Evolutionary conservation across 92 coral and sea anemone genomes (phyloP), one percentile per base, ranked within the genome.

Genomic region (Epizoanthus stellaris): DNA sequence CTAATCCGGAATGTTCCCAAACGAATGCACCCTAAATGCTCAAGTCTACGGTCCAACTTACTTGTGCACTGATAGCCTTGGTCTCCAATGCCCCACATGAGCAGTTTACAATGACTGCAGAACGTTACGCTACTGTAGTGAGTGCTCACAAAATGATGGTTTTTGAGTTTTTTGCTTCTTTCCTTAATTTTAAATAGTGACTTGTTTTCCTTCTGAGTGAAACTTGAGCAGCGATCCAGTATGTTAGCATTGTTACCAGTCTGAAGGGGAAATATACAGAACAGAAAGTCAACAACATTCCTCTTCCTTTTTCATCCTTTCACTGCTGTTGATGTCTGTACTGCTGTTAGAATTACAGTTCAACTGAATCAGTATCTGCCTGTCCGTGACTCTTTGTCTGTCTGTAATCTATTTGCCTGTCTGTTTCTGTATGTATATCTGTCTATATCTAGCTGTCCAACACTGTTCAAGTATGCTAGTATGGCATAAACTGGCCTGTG

Each of bases 21-120:
- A 30, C 2, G 2, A 30, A 30, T 30, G 36, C 36, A 30, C 36
- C 36, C 1, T 1, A 30, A 30, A 1, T 30, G 1, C 36, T 30
- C 36, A 30, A 0, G 2, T 30, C 1, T 23, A 36, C 43, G 11
- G 12, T 45, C 45, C 20, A 30, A 66, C 92, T 70, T 96, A 96
- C 98, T 92, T 94, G 95, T 90, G 61, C 98, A 96, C 85, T 92
- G 98, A 80, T 85, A 96, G 20, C 98, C 98, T 89, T 96, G 98
- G 85, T 96, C 95, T 20, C 98, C 98, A 75, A 92, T 89, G 19
- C 99, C 99, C 99, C 99, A 96, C 61, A 96, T 73, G 19, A 96
- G 92, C 38, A 91, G 89, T 67, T 88, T 87, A 83, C 98, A 96
- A 62, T 87, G 91, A 86, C 95, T 94, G 80, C 98, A 96, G 79